Base-by-base conservation (phyloP, 2,113 vertebrate genomes). In the Hemibagrus wyckioides region DNA sequence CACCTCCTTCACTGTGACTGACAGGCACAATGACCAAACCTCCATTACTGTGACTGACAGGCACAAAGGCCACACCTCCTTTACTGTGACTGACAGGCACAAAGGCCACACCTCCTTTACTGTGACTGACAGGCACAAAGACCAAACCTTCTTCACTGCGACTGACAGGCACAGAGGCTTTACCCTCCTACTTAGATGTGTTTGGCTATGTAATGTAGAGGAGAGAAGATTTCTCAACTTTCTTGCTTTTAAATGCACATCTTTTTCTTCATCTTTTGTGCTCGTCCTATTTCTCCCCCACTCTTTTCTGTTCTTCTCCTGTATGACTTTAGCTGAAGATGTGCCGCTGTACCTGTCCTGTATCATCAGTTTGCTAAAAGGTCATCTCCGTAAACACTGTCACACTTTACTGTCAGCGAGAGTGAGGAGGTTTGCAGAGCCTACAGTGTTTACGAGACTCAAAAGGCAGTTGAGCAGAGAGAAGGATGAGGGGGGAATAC, bases 341-440 rank as follows among this genome's bases (percentile, higher is more conserved):
- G 39, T 50, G 52, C 30, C 28, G 28, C 25, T 85, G 1, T 63
- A 63, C 21, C 19, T 61, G 71, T 57, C 48, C 25, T 52, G 19
- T 50, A 59, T 48, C 57, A 33, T 33, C n/a, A 52, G n/a, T 52
- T 50, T 63, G 41, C 84, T 30, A 25, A 85, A 85, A 85, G 84
- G 84, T 85, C 84, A 85, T 28, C n/a, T 33, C 57, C 57, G 39
- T 85, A 85, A 85, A 85, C 59, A 63, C 57, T 65, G 57, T 79
- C 84, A 63, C 59, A 48, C 73, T 77, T 85, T 77, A 77, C 57
- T 25, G 73, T 36, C 85, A 65, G 56, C 28, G n/a, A 63, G 73
- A 36, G 56, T 11, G n/a, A 77, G 41, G 30, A 4, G 21, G 39
- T 33, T 30, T 57, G n/a, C 13, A 15, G 11, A 15, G 39, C 33